Evolutionary conservation across 2,888 invertebrate species (phyloP).

Genomic region (Taphrorychus bicolor): DNA sequence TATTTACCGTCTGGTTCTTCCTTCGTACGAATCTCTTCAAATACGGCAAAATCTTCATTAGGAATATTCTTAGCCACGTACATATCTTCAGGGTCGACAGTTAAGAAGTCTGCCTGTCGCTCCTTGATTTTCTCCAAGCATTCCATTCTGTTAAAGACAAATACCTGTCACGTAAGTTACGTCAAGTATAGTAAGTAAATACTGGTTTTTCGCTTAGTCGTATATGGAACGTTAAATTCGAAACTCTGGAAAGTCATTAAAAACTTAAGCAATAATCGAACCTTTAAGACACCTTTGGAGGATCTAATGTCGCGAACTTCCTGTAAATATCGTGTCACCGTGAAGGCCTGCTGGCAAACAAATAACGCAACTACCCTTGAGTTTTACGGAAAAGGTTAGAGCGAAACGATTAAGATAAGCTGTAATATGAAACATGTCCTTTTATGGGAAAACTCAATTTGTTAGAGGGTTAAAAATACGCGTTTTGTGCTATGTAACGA

Average conservation of each 20-base stretch:
- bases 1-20: conserved; percentile 76
- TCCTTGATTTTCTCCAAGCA: conserved; percentile 79
- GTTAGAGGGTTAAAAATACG: neutral
- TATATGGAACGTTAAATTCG: neutral
- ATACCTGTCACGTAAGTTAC: neutral
- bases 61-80: conserved; percentile 78
- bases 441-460: neutral
- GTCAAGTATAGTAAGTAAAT: neutral
- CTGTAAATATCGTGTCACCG: neutral
- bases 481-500: neutral
- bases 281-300: neutral
- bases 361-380: neutral
- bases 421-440: neutral
- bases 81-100: conserved; percentile 88
- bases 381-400: conserved; percentile 1
- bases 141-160: conserved; percentile 64
- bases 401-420: neutral
- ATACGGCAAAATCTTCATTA: conserved; percentile 76
- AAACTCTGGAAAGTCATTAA: neutral
- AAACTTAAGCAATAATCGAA: conserved; percentile 3
- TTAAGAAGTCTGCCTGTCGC: conserved; percentile 81
- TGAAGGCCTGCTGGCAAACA: neutral
- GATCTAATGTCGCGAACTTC: neutral
- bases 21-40: conserved; percentile 78
- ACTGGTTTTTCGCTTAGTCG: too few relatives aligned